A percentile compares a stretch with the other conserved stretches of the same genome.
phyloP scores from a whole-genome alignment of 2,113 vertebrate genomes.

The Rhegmatorhina hoffmannsi region DNA sequence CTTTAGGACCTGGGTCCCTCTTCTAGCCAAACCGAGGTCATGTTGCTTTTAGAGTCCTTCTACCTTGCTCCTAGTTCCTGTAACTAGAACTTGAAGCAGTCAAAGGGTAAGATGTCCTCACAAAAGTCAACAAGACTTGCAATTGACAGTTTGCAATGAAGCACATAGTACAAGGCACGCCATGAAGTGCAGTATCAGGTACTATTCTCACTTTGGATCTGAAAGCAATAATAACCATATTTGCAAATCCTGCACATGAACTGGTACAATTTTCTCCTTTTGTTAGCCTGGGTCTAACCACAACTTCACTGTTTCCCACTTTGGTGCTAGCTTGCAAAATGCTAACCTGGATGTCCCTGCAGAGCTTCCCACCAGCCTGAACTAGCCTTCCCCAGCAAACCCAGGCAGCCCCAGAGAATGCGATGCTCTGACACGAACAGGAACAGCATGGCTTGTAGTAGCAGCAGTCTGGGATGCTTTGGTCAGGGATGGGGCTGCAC shows the following conservation, averaged over 20 bases:
- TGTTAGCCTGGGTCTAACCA: neutral
- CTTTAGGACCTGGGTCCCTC: neutral
- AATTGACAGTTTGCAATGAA: neutral
- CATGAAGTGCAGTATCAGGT: neutral
- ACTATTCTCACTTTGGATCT: neutral
- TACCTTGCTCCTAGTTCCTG: neutral
- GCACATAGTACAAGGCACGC: neutral
- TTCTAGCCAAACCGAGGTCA: neutral
- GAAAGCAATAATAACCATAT: neutral
- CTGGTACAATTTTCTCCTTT: neutral
- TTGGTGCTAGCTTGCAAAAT: accelerated
- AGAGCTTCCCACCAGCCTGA: neutral
- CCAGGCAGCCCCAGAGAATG: neutral
- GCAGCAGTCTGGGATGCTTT: neutral
- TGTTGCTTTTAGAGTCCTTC: neutral
- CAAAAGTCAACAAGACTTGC: neutral
- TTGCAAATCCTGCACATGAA: neutral
- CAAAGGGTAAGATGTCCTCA: neutral
- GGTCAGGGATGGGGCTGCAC: neutral
- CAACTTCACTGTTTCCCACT: accelerated
- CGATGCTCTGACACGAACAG: accelerated
- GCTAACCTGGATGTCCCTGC: neutral
- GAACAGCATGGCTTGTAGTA: neutral
- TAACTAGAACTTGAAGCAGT: neutral
- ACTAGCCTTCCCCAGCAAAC: neutral